Conservation (phyloP, 2,888 invertebrate species). For the Pyrgus malvae region DNA sequence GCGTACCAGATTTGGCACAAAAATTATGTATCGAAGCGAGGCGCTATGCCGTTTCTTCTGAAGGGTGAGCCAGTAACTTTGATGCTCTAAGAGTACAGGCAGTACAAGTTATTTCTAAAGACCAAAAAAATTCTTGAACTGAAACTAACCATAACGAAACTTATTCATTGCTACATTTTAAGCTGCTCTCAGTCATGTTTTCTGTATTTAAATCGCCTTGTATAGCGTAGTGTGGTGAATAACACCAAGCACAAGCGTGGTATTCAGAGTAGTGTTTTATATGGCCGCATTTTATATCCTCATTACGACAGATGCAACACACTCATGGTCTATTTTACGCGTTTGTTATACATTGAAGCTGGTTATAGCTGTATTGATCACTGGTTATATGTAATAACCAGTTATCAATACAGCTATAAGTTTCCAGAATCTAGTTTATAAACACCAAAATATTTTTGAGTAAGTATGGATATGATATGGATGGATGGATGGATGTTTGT, state of each 20-base stretch:
- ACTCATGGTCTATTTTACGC: constrained; percentile 21
- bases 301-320: constrained; percentile 22
- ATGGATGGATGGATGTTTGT: too few relatives aligned
- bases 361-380: constrained; percentile 6
- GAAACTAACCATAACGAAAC: not conserved
- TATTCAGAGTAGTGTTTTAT: not conserved
- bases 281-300: constrained; percentile 1
- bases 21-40: too few relatives aligned
- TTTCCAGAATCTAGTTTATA: not conserved
- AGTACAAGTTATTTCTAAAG: too few relatives aligned
- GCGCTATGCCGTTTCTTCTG: too few relatives aligned
- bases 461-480: too few relatives aligned
- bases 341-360: constrained; percentile 10
- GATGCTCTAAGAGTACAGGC: too few relatives aligned
- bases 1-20: too few relatives aligned
- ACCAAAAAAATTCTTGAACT: not conserved
- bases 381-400: too few relatives aligned
- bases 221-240: not conserved
- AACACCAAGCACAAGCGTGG: not conserved
- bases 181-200: not conserved
- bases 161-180: constrained; percentile 3
- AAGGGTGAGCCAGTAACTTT: too few relatives aligned
- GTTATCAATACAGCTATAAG: too few relatives aligned
- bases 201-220: not conserved
- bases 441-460: too few relatives aligned